Base-by-base conservation (phyloP, 2,888 invertebrate species). In the Synergus umbraculus region DNA sequence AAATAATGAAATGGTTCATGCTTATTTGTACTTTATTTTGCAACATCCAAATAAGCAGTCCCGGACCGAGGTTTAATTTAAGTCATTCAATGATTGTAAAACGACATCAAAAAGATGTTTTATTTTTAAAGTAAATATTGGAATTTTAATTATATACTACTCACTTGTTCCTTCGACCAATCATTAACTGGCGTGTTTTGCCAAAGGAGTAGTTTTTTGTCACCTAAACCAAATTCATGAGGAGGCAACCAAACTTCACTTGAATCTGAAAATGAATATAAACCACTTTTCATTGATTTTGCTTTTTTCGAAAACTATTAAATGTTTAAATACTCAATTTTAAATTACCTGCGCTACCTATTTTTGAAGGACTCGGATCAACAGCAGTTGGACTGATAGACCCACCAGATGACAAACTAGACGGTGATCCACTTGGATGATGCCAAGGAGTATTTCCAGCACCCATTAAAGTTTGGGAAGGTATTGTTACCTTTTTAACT, bases 91-190 rank as follows among this genome's bases (percentile, higher is more conserved):
- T 13, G 12, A 64, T n/a, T 13, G 12, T 15, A 64, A 46, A 46
- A 5, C 37, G 7, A 18, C 58, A 18, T 3, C 9, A 9, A 58
- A 9, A 58, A 54, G n/a, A n/a, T 9, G 3, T 58, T 58, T 8
- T 58, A 9, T 58, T 18, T 18, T 58, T 7, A 10, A 58, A 58
- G 18, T 58, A 58, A 58, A 18, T 0, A 18, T 10, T 3, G 58
- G 18, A 58, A 58, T 18, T 58, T 18, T 58, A 18, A 63, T 29
- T 13, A 2, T 29, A 4, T 54, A 41, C 44, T 76, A 87, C 91
- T 90, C 88, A 96, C 96, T 93, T 96, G 96, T 88, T 96, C 95
- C 91, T 95, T 96, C 85, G 94, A 95, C 97, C 97, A 97, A 87
- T 96, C 96, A 65, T 94, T 94, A 64, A 96, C 95, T 43, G 89